Base-by-base conservation (phyloP, 2,888 invertebrate species). In the Shargacucullia verbasci region DNA sequence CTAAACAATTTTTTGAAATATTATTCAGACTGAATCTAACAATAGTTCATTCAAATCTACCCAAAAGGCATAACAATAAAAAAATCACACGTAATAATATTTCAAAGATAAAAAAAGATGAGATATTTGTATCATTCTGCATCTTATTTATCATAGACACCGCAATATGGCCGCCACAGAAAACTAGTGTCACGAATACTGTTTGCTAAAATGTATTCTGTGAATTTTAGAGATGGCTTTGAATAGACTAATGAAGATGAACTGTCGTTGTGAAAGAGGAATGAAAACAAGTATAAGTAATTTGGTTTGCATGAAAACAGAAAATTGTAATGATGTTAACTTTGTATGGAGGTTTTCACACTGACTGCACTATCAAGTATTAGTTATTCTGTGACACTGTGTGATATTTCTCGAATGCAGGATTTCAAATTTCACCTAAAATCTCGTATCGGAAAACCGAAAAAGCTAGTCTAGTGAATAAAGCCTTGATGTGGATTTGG, bases 201-300 rank as follows among this genome's bases (percentile, higher is more conserved):
- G 6, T 53, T 33, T 29, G 31, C 13, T 31, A 14, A 14, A 2
- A 20, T 14, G 29, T 43, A 27, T 35, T 43, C 65, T 50, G 34
- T 38, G 11, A 38, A 50, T 43, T 39, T 55, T 64, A 50, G 64
- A 43, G 55, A 31, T 14, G 7, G 37, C 25, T 39, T 34, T 52
- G 10, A 34, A 47, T 65, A 14, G 14, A 39, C 43, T 57, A 63
- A 65, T 47, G 39, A 65, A 65, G 43, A 65, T 57, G 12, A 52
- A 65, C 13, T 15, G 12, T 33, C 11, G 34, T n/a, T 47, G 45
- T 43, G 15, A 20, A 20, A 13, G 5, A 14, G 33, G 5, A 15
- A 3, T 57, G 34, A 50, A 49, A 9, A 33, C 12, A 13, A 46
- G 46, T 29, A n/a, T 14, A 49, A 13, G 12, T 33, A 40, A 9